Base-by-base conservation (phyloP, 2,113 vertebrate species). In the Syngnathus typhle region DNA sequence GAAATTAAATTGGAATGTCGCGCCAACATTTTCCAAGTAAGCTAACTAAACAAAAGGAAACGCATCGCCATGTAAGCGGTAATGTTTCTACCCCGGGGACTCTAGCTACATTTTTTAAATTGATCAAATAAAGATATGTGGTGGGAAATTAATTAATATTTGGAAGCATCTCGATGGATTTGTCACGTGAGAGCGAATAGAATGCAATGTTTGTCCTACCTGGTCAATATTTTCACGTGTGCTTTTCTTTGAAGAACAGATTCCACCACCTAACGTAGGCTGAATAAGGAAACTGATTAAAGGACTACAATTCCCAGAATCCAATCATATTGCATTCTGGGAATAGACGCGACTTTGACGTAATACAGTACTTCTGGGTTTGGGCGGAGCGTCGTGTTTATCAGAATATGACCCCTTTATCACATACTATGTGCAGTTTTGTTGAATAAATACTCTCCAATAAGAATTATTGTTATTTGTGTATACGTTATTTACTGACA, bases 141-240 rank as follows among this genome's bases (percentile, higher is more conserved):
- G 10, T 39, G 8, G 27, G 2, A 60, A 36, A 71, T 38, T 1
- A 44, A 19, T 16, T 16, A 0, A 49, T 13, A 55, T 39, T 37
- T 47, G 46, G 1, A 41, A 49, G 55, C 47, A 41, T 16, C 23
- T 52, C 46, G 41, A 62, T 6, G n/a, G 7, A 23, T 15, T 71
- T 16, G 23, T 39, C 15, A 62, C 27, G 43, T 19, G 0, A 58
- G n/a, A 77, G 12, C n/a, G 12, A 43, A 8, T 43, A 49, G 21
- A 69, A 79, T 32, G 32, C 65, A 7, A 41, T 65, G 65, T 74
- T 77, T 60, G 44, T 12, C 82, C 77, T 92, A 92, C 91, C 91
- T 90, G 91, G 74, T 85, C 80, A 87, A 82, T 89, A 84, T 83
- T 84, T 91, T 89, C 88, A 92, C 88, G 84, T 90, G 81, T 90